A percentile compares a stretch with the other conserved stretches of the same genome.
These are phyloP conservation scores for Noturus placidus DNA, from an alignment of 2,113 vertebrate species.

Conservation along the genomic window DNA sequence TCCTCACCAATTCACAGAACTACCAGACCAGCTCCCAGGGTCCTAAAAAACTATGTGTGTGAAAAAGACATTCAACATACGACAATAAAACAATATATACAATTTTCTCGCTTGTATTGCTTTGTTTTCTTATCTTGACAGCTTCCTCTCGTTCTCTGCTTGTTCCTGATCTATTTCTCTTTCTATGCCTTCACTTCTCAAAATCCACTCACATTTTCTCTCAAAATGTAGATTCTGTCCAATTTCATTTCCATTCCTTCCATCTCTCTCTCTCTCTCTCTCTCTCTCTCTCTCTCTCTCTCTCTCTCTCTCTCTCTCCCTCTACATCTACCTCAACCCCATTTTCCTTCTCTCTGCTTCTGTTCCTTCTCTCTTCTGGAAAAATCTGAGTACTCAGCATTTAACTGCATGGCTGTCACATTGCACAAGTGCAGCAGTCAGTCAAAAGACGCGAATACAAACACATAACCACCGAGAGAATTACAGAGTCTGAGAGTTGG, in stretches of 20 bases:
- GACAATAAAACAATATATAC: neutral
- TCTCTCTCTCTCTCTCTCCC: slow-evolving; percentile 40
- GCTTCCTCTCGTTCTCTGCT: neutral
- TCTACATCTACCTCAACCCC: neutral
- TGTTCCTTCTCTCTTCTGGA: neutral
- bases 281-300: neutral
- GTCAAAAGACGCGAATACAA: slow-evolving; percentile 19
- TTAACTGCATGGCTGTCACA: slow-evolving; percentile 36
- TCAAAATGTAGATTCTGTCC: neutral
- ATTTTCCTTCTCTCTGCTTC: neutral
- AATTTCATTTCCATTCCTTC: neutral
- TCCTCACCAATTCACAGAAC: neutral
- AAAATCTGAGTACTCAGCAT: slow-evolving; percentile 38
- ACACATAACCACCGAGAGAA: slow-evolving; percentile 14
- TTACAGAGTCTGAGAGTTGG: slow-evolving; percentile 16
- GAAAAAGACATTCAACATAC: neutral
- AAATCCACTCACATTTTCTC: neutral
- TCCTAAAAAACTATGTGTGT: neutral
- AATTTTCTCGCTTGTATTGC: neutral
- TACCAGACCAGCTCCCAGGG: neutral
- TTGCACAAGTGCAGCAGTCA: slow-evolving; percentile 15
- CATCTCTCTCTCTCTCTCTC: neutral
- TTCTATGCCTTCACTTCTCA: neutral
- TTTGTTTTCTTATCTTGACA: neutral
- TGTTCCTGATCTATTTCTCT: neutral